Base-by-base conservation (phyloP, 2,888 invertebrate genomes). In the Dione vanillae region DNA sequence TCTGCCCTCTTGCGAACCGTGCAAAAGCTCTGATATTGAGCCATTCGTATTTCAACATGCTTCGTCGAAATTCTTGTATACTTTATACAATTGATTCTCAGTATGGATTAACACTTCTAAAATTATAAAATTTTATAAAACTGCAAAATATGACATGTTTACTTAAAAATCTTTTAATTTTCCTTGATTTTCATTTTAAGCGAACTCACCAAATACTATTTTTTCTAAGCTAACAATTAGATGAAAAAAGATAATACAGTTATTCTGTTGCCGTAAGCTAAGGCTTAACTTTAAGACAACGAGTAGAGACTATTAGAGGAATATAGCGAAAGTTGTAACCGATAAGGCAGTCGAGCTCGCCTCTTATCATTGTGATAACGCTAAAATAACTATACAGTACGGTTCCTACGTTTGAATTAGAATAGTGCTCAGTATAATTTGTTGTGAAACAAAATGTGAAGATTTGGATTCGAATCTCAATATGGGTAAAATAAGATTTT, bases 341-440 rank as follows among this genome's bases (percentile, higher is more conserved):
- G 64, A 71, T 71, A 71, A 67, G 67, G 40, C 41, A 41, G 69
- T 65, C 67, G 45, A 59, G 59, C 45, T 61, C n/a, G 52, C 14
- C n/a, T 52, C 52, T 67, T 70, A 70, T 70, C 70, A 70, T 40
- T 40, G 45, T 56, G 67, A 56, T 67, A 67, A 59, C 56, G 62
- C n/a, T 70, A 35, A 70, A 49, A 62, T 62, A 62, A 51, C 49
- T 37, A 37, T 40, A 51, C 49, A 14, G 49, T 49, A 37, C 20
- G 10, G 40, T 64, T 37, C 61, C 47, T 51, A 20, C 49, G 12
- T 64, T 51, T 51, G 64, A 49, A 64, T 64, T 64, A 49, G 49
- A 37, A 64, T 64, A 40, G 19, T 40, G 19, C 40, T 37, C 10
- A 47, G 51, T 51, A 56, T 37, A 37, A 56, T 56, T 37, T 11